Conservation (phyloP, 2,113 vertebrate species). For the Mesembrinibis cayennensis region DNA sequence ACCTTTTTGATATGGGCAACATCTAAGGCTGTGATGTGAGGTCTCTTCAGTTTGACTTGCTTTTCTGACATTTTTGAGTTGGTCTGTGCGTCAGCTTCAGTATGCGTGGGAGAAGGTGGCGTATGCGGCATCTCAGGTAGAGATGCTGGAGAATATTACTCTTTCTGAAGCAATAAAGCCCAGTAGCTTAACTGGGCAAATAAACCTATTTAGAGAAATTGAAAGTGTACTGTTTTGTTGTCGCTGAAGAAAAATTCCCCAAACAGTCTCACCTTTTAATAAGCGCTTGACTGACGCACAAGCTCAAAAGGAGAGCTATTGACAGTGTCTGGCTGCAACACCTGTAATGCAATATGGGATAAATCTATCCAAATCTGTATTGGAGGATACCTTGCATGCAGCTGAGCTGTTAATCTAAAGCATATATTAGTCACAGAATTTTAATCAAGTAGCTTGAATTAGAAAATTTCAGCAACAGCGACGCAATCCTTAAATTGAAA, state of each 20-base stretch:
- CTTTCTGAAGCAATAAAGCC: slow-evolving; percentile 15
- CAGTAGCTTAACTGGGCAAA: not conserved
- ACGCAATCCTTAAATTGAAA: not conserved
- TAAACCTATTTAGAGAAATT: slow-evolving; percentile 5
- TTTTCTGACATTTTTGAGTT: not conserved
- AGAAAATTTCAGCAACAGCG: not conserved
- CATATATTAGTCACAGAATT: slow-evolving; percentile 15
- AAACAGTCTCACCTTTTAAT: slow-evolving; percentile 18
- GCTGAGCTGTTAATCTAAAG: slow-evolving; percentile 12
- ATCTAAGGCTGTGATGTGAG: not conserved
- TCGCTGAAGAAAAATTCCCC: not conserved
- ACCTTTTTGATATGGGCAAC: not conserved
- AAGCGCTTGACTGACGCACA: not conserved
- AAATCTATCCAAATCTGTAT: not conserved
- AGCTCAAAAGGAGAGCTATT: not conserved
- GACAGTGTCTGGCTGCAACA: not conserved
- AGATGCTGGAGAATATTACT: not conserved
- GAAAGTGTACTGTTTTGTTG: not conserved
- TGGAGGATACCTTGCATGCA: not conserved
- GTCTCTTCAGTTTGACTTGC: not conserved
- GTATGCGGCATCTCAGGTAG: not conserved
- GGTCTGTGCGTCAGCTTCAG: not conserved
- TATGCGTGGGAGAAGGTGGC: not conserved
- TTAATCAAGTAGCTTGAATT: slow-evolving; percentile 31
- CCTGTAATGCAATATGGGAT: not conserved